Base-by-base conservation (phyloP, 2,888 invertebrate genomes). In the Chymomyza caudatula region DNA sequence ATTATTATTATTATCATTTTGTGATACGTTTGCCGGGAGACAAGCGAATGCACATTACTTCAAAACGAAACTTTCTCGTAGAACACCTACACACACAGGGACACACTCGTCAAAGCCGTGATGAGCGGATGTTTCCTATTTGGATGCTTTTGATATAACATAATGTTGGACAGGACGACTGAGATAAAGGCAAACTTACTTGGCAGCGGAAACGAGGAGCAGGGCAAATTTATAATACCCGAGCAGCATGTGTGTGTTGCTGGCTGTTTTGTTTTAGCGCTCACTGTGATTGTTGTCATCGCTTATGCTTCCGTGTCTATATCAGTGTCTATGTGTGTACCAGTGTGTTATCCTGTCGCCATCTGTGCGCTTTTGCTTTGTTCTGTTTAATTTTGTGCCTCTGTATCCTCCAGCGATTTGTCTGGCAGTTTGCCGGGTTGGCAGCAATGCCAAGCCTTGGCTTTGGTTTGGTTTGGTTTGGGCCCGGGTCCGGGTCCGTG, bases 301-400 rank as follows among this genome's bases (percentile, higher is more conserved):
- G 65, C 67, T 75, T 67, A 37, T 53, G 19, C 42, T 62, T 20
- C 22, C 47, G 49, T 23, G 19, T 23, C 20, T 15, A 22, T 4
- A n/a, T 29, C 29, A 22, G 6, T 58, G 3, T 3, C n/a, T 51
- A 20, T 69, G 57, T 65, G 15, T 63, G 47, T 59, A 25, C 64
- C 44, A 65, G 57, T 69, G 63, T 81, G 74, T 78, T 71, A 69
- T 85, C 73, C 75, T 77, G 73, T 70, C 77, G 80, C 83, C 85
- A 80, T 78, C 79, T 80, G 85, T 71, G 70, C 64, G 76, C 71
- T 77, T 78, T 65, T 72, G 70, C 77, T 78, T 82, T 80, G 83
- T 85, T 82, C 85, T 85, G 80, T 80, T 80, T 80, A 80, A 80
- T 85, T 80, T 80, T 85, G 68, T 71, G 51, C 20, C 51, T 51